Evolutionary conservation across 2,888 invertebrate species (phyloP).

Genomic region (Cosmia pyralina): DNA sequence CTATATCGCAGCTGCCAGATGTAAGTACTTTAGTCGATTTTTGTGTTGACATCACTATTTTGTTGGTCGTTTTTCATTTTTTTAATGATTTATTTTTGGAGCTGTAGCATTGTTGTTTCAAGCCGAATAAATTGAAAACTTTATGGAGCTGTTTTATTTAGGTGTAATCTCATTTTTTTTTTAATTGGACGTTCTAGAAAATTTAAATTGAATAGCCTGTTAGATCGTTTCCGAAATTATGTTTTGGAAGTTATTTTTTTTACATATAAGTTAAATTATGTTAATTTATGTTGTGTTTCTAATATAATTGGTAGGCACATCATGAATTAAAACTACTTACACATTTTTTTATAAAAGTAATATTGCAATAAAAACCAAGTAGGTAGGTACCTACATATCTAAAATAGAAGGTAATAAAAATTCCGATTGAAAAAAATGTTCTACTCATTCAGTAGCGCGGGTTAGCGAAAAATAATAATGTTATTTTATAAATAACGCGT

Average conservation of each 20-base stretch:
- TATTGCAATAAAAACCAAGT: conserved; percentile 48
- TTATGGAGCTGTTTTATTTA: conserved; percentile 8
- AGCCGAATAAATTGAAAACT: not conserved
- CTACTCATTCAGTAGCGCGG: conserved; percentile 14
- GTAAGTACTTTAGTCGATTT: conserved; percentile 52
- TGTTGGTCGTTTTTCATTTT: conserved; percentile 24
- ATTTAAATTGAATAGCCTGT: conserved; percentile 37
- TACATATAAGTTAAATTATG: too few relatives aligned
- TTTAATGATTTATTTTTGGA: not conserved
- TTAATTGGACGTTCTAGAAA: conserved; percentile 9
- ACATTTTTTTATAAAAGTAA: conserved; percentile 18
- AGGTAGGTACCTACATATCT: not conserved
- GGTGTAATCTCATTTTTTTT: not conserved
- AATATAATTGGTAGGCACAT: conserved; percentile 42
- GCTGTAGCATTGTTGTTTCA: not conserved
- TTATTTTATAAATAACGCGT: conserved; percentile 59
- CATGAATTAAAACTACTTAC: conserved; percentile 6
- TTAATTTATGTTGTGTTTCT: too few relatives aligned
- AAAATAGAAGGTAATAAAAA: conserved; percentile 51
- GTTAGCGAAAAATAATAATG: conserved; percentile 54
- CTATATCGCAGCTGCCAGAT: conserved; percentile 77
- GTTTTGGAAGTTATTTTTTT: conserved; percentile 39
- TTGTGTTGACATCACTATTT: conserved; percentile 50
- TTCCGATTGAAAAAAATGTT: conserved; percentile 35
- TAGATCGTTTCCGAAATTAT: conserved; percentile 44